Evolutionary conservation across 30 jellyfish, hydroid and myxozoan species (phyloP).

Genomic region (Aurelia sp.): DNA sequence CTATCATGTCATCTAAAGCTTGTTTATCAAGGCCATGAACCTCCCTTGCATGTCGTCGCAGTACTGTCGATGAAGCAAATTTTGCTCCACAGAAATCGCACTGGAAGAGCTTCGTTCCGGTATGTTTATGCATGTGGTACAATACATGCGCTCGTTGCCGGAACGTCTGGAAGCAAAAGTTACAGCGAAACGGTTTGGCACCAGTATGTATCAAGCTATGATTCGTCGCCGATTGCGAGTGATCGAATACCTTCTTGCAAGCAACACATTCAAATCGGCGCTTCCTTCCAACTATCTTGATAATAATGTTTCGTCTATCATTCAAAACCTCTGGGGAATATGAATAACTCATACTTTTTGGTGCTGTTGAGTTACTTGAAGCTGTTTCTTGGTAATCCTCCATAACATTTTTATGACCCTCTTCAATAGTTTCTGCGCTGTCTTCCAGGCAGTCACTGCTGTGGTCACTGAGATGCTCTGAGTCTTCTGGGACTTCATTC

Average conservation of each 20-base stretch:
- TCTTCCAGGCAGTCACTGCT: neutral
- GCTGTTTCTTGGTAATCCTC: neutral
- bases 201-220: conserved; percentile 24
- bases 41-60: conserved; percentile 24
- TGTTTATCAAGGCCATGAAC: conserved; percentile 13
- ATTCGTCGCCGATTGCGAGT: conserved; percentile 9
- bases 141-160: conserved; percentile 26
- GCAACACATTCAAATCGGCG: conserved; percentile 4
- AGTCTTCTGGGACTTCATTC: neutral
- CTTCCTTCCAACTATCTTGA: neutral
- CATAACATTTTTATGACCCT: neutral
- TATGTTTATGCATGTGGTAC: conserved; percentile 21
- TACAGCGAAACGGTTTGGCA: conserved; percentile 16
- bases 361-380: neutral
- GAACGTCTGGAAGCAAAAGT: conserved; percentile 20
- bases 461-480: neutral
- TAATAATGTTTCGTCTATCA: neutral
- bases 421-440: neutral
- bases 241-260: conserved; percentile 5
- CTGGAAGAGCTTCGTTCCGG: neutral
- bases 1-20: conserved; percentile 2
- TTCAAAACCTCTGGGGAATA: neutral
- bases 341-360: conserved; percentile 14
- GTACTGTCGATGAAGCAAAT: conserved; percentile 4
- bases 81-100: conserved; percentile 1